Base-by-base conservation (phyloP, 2,797 vertebrate genomes). In the Enteromius paludinosus region DNA sequence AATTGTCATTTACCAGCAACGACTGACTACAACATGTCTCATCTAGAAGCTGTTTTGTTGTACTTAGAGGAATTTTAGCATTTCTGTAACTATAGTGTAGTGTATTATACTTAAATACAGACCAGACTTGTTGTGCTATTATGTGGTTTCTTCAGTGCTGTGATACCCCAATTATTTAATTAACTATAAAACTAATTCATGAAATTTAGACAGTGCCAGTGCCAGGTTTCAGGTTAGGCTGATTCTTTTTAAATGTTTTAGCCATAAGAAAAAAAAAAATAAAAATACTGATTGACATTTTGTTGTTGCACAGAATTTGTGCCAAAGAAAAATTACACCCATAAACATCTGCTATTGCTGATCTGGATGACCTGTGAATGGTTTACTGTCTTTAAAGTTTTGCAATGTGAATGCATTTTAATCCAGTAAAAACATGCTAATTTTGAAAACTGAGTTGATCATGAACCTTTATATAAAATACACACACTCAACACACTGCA, bases 281-380 rank as follows among this genome's bases (percentile, higher is more conserved):
- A 17, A 12, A 12, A 11, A 30, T 17, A 65, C 2, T n/a, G 54
- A 69, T 69, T 62, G 35, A 6, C 3, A 3, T 38, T 38, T 38
- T 75, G 45, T 68, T 52, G 47, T 82, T 61, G 68, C 6, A 69
- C 49, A 49, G 9, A 78, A 65, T 59, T 30, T 1, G 15, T 43
- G 28, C 65, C 11, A 59, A 81, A 70, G 23, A 56, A 49, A 20
- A 35, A 30, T 33, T 45, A 28, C 78, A 47, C 69, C 73, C 30
- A 17, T 54, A 20, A 47, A 79, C 86, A 82, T 85, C 76, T 84
- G 76, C 61, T 68, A 18, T 78, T 28, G 17, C 23, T 70, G 49
- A 82, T 56, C 28, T 84, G 49, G 33, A 71, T 54, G 49, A 30
- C 18, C 49, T 74, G 74, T 68, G 52, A 84, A 76, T 56, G 35